Base-by-base conservation (phyloP, 2,797 vertebrate genomes). In the Eospalax fontanierii region DNA sequence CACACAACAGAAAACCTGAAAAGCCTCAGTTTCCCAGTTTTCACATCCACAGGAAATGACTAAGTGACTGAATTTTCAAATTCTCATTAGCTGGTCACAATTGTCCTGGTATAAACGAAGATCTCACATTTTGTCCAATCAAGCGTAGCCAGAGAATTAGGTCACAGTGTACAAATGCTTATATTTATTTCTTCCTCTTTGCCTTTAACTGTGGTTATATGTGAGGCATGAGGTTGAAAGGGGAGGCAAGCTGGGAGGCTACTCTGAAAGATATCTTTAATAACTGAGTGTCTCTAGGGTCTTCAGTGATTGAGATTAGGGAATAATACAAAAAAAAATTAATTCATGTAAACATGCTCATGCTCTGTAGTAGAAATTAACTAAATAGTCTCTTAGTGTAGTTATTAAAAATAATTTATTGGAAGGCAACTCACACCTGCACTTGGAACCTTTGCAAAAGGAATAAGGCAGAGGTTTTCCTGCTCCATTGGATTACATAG, bases 231-330 rank as follows among this genome's bases (percentile, higher is more conserved):
- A 8, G 12, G 28, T 61, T 63, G 33, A 90, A 73, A 65, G 38
- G 75, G 54, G 54, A 50, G 28, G 30, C 15, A 33, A 54, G 46
- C 46, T 85, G n/a, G 38, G 30, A 85, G 61, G 79, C 30, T 65
- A 30, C 4, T 40, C n/a, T 22, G n/a, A 46, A 79, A 94, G 65
- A 24, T 50, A 19, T 71, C 26, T 86, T 59, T 35, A 14, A 33
- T 35, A 66, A 63, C 54, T 46, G 14, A 81, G 19, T 57, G 33
- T 83, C 74, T 24, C 61, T 2, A 76, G 1, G 14, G 75, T 35
- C 50, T 50, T 91, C 71, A 80, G 71, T 18, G 28, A 73, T 38
- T 61, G 54, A 88, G 82, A 90, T 92, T 43, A 80, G 59, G 68
- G 86, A 86, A 78, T 86, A 65, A 40, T 61, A 75, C 33, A 80